phyloP scores from a whole-genome alignment of 2,113 vertebrate genomes.

The Lagenorhynchus albirostris region DNA sequence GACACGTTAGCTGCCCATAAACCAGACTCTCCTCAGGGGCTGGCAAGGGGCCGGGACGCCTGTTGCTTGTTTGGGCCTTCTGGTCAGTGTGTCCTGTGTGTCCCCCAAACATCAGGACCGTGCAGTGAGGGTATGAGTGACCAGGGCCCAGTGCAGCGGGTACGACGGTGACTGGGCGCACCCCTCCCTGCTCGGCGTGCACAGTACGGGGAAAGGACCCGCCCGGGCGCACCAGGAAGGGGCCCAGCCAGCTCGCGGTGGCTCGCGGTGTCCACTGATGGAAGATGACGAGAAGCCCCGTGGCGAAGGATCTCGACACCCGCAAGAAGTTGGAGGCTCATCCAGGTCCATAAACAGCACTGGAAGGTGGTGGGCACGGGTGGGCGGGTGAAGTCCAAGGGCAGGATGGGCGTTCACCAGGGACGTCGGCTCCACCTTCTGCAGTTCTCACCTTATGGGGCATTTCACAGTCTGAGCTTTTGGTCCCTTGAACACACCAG shows the following conservation, averaged over 20 bases:
- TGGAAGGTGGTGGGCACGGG: not conserved
- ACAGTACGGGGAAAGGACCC: rapidly evolving
- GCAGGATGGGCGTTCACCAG: not conserved
- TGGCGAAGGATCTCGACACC: too few species aligned
- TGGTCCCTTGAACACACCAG: rapidly evolving
- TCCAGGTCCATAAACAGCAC: not conserved
- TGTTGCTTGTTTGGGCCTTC: not conserved
- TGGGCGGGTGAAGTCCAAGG: not conserved
- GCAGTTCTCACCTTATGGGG: not conserved
- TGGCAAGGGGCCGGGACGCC: not conserved
- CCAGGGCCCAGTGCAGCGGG: too few species aligned
- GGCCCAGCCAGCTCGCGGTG: rapidly evolving
- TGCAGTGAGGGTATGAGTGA: not conserved
- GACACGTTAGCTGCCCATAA: not conserved
- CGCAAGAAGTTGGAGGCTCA: not conserved
- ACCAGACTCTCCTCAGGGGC: not conserved
- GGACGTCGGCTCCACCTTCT: rapidly evolving
- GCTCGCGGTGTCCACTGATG: rapidly evolving
- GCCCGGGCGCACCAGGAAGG: not conserved
- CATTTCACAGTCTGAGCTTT: not conserved
- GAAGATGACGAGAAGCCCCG: not conserved
- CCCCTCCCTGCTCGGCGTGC: rapidly evolving
- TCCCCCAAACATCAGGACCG: not conserved
- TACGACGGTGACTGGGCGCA: rapidly evolving
- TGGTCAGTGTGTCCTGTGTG: not conserved